phyloP scores from a whole-genome alignment of 2,113 vertebrate genomes.

The Corythaixoides concolor region DNA sequence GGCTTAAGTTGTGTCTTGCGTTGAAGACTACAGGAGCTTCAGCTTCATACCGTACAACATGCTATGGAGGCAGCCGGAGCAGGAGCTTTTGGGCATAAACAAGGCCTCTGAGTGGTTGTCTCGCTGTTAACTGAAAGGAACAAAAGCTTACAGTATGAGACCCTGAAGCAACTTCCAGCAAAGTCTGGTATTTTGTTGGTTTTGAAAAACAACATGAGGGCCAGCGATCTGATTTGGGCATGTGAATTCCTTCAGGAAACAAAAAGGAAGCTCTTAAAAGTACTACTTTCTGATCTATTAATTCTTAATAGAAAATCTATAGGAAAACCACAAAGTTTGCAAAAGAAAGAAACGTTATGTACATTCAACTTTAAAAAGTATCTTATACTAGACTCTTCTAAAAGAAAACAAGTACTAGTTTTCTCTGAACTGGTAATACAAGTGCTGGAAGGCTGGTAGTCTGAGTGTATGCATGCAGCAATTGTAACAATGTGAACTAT shows the following conservation, averaged over 20 bases:
- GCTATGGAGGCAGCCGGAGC: neutral
- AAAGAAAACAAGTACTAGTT: neutral
- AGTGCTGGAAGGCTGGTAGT: neutral
- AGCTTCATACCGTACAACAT: accelerated
- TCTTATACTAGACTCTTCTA: neutral
- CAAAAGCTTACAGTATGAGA: slow-evolving; percentile 16
- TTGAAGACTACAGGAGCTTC: neutral
- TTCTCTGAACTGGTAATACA: neutral
- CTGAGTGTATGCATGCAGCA: neutral
- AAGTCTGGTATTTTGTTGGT: neutral
- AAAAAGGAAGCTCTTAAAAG: neutral
- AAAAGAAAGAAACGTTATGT: neutral
- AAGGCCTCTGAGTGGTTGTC: neutral
- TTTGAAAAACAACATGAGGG: neutral
- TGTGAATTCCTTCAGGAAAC: neutral
- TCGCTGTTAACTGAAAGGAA: neutral
- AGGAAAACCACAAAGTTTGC: neutral
- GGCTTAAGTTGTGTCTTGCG: neutral
- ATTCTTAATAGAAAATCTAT: neutral
- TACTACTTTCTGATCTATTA: neutral
- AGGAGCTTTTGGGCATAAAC: neutral
- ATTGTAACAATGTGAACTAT: neutral
- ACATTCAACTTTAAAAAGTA: neutral
- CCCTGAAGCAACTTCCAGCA: neutral
- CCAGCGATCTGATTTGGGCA: neutral